A percentile compares a stretch with the other conserved stretches of the same genome.
Evolutionary conservation across 1,140 invertebrate species (phyloP).

Genomic region (Papilio polytes): DNA sequence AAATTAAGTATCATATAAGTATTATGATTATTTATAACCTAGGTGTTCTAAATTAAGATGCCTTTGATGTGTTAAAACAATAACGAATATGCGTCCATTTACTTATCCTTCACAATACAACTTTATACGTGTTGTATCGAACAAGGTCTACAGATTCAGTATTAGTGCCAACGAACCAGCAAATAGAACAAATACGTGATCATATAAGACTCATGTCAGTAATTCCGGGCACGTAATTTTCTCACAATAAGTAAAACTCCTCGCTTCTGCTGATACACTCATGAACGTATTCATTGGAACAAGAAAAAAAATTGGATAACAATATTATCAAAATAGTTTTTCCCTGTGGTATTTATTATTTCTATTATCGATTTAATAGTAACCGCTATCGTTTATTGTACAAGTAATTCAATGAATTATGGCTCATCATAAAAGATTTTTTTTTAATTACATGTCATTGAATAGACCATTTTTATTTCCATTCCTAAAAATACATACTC

Average conservation of each 20-base stretch:
- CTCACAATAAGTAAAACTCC: constrained; percentile 29
- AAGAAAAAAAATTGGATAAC: constrained; percentile 6
- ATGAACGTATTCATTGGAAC: constrained; percentile 16
- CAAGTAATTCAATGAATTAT: too few species aligned
- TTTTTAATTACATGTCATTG: too few species aligned
- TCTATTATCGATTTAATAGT: too few species aligned
- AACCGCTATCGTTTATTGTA: too few species aligned
- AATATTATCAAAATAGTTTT: constrained; percentile 7
- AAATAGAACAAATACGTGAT: constrained; percentile 28
- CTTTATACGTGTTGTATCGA: neutral
- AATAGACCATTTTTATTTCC: too few species aligned
- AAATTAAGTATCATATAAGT: too few species aligned
- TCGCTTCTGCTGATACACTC: constrained; percentile 21
- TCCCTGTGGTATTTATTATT: neutral
- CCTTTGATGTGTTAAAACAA: neutral
- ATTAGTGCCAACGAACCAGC: constrained; percentile 26
- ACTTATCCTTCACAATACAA: neutral
- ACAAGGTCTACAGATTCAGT: constrained; percentile 12
- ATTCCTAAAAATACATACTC: too few species aligned
- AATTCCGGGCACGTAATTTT: constrained; percentile 19
- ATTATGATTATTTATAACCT: too few species aligned
- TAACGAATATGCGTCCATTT: neutral
- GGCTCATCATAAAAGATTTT: too few species aligned
- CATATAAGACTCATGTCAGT: constrained; percentile 18
- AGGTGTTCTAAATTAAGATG: too few species aligned